Base-by-base conservation (phyloP, 1,140 invertebrate species). In the Zaprionus taronus region DNA sequence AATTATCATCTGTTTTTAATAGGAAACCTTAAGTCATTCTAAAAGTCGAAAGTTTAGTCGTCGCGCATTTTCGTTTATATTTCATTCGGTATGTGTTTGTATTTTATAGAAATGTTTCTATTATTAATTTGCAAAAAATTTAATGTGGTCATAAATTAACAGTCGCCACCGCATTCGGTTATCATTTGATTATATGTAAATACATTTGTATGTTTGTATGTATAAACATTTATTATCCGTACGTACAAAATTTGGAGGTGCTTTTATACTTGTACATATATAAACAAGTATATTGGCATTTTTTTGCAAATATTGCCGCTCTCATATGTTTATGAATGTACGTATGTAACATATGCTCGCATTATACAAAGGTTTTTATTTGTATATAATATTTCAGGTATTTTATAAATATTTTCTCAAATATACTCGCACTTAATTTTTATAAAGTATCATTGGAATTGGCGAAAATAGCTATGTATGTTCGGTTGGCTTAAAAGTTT, bases 71-170 rank as follows among this genome's bases (percentile, higher is more conserved):
- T 34, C 9, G 31, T 34, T 34, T 34, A 11, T 34, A 38, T 4
- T 15, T 12, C 12, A 5, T 38, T 38, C 14, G 36, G 36, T 17
- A n/a, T 17, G n/a, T 17, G 41, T 47, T 47, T 17, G 31, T 4
- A 34, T 72, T 49, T 17, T 64, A 31, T 44, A 44, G 44, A 41
- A 60, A 72, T 41, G 26, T 60, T 62, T 73, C 31, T 67, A n/a
- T 49, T 49, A 58, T 24, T 51, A 69, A 73, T 68, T 67, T 74
- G 70, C 57, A 61, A 82, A 83, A 81, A 80, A 64, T 31, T 20
- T 55, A 53, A 85, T 69, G 74, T 65, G 63, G 53, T 56, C 75
- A 81, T 81, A 85, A 81, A 84, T 81, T 67, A 86, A 68, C 66
- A 72, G 70, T 56, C 55, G 64, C 58, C 67, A 62, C 56, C 47